These are phyloP conservation scores for Carabus problematicus DNA, from an alignment of 2,888 invertebrate species.

Conservation along the genomic window DNA sequence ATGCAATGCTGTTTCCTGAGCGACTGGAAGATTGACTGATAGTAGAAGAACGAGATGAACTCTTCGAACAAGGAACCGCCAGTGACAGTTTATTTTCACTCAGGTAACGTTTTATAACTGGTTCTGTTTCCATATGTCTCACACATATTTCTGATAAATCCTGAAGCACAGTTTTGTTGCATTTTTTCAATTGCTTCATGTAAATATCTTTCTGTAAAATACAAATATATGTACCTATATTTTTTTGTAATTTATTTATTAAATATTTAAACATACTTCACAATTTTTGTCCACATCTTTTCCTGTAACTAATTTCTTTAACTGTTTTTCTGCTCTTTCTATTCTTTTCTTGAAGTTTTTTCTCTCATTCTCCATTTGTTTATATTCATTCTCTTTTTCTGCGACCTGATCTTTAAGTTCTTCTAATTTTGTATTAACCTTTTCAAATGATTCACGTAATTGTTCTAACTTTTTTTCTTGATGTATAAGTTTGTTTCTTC, in stretches of 20 bases:
- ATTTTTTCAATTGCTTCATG: constrained; percentile 65
- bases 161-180: constrained; percentile 65
- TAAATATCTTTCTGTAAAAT: constrained; percentile 64
- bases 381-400: constrained; percentile 49
- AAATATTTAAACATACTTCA: constrained; percentile 52
- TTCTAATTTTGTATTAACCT: constrained; percentile 44
- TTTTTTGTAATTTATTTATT: constrained; percentile 44
- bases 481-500: constrained; percentile 14
- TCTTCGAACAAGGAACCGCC: constrained; percentile 42
- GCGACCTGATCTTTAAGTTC: constrained; percentile 49
- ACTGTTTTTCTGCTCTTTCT: constrained; percentile 58
- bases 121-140: constrained; percentile 50
- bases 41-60: constrained; percentile 23
- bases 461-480: constrained; percentile 19
- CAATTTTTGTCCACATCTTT: constrained; percentile 56
- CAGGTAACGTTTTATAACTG: constrained; percentile 52
- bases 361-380: constrained; percentile 49
- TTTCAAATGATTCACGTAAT: constrained; percentile 16
- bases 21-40: constrained; percentile 11
- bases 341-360: constrained; percentile 60
- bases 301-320: constrained; percentile 53
- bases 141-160: constrained; percentile 63
- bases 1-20: constrained; percentile 20
- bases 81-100: constrained; percentile 49
- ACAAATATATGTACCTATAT: constrained; percentile 16